Conservation (phyloP, 1,140 invertebrate genomes). For the Panagrolaimus sp. region DNA sequence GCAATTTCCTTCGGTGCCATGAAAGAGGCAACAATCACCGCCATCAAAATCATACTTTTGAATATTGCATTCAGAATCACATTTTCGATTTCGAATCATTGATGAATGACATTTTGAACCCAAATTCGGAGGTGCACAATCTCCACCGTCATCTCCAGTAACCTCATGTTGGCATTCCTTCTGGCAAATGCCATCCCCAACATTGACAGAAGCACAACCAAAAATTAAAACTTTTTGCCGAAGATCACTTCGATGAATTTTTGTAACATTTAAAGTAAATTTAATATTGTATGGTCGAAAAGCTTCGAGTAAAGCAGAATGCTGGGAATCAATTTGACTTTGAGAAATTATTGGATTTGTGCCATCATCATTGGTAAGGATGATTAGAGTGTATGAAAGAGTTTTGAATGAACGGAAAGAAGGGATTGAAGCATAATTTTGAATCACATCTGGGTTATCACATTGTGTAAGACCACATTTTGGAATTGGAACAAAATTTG, state of each 20-base stretch:
- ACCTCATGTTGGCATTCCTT: constrained; percentile 39
- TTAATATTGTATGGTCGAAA: constrained; percentile 56
- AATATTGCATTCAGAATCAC: constrained; percentile 55
- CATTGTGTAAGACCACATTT: constrained; percentile 55
- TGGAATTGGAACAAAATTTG: constrained; percentile 25
- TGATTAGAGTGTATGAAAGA: constrained; percentile 1
- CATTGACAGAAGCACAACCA: constrained; percentile 35
- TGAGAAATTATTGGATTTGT: constrained; percentile 41
- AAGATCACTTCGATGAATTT: constrained; percentile 42
- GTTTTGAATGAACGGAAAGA: not conserved
- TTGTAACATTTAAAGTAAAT: constrained; percentile 38
- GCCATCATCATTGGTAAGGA: constrained; percentile 16
- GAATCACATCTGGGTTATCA: constrained; percentile 54
- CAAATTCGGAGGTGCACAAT: constrained; percentile 44
- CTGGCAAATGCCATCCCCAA: constrained; percentile 6
- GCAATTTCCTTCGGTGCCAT: constrained; percentile 37
- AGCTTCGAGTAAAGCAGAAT: constrained; percentile 41
- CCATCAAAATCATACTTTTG: constrained; percentile 51
- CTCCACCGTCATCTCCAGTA: constrained; percentile 37
- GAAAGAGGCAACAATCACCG: constrained; percentile 52
- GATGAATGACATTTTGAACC: constrained; percentile 55
- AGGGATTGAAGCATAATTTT: not conserved
- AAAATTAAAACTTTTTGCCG: constrained; percentile 41
- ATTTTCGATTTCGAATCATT: constrained; percentile 48
- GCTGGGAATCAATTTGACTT: constrained; percentile 46